Evolutionary conservation across 2,113 vertebrate genomes (phyloP), one percentile per base, ranked within the genome.

Genomic region (Archilochus colubris): DNA sequence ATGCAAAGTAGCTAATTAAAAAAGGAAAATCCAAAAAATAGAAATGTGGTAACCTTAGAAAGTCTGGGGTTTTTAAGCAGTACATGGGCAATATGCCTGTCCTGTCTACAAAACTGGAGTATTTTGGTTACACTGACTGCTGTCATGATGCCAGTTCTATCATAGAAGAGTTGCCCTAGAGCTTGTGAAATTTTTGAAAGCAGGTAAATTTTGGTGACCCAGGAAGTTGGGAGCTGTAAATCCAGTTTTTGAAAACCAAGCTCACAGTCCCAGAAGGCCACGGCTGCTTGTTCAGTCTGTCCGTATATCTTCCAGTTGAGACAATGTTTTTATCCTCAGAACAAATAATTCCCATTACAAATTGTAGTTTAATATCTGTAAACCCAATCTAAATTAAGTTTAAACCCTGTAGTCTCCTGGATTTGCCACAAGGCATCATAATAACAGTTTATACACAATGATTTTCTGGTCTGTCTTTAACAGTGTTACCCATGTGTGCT

Each of bases 41-140:
- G 24, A 22, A 16, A 5, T 13, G 22, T 31, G n/a, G 16, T 13
- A 25, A 13, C 38, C 38, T 68, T 64, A 22, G 22, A 50, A 33
- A 63, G 46, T 48, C 7, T 23, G 3, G 6, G 30, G 53, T 87
- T 63, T 63, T 51, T 6, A 16, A 79, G 27, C 43, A 84, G 43
- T 24, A 7, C 1, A 1, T 27, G 64, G 36, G 4, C 1, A 12
- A 21, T 8, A 30, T 46, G 12, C 48, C 3, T 38, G 16, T 55
- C 69, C 15, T 40, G 62, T 25, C 68, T 89, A 24, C 58, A 36
- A 5, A 23, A 36, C 2, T 27, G 36, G 33, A 6, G 1, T 22
- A 1, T 36, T 95, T 30, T 31, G 27, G 23, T 44, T 84, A 6
- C 16, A 43, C 3, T 11, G 25, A 46, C n/a, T 93, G 24, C 8